Evolutionary conservation across 2,888 invertebrate genomes (phyloP).

Genomic region (Lordiphosa fenestrarum): DNA sequence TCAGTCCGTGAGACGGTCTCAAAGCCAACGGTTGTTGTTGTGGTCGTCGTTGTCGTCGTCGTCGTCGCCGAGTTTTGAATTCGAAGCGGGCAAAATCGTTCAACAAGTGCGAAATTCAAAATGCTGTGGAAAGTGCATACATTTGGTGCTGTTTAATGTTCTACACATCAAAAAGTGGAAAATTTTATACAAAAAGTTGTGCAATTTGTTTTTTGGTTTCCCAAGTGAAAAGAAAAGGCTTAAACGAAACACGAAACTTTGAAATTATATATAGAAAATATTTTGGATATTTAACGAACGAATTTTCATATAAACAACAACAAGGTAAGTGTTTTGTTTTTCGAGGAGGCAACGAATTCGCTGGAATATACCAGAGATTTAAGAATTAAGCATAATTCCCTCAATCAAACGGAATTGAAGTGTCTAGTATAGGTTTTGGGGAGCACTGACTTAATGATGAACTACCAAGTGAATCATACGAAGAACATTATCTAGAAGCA

Average conservation of each 20-base stretch:
- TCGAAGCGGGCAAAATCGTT: constrained; percentile 3
- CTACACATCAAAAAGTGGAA: no score
- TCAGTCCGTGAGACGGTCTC: constrained; percentile 67
- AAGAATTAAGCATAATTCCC: no score
- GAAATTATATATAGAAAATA: constrained; percentile 3
- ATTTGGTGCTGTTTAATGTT: constrained; percentile 1
- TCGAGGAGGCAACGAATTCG: constrained; percentile 1
- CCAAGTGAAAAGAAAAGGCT: no score
- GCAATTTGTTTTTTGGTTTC: no score
- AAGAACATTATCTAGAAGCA: no score
- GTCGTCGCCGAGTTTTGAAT: constrained; percentile 2
- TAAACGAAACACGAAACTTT: constrained; percentile 1
- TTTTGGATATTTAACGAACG: constrained; percentile 41
- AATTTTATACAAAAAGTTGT: no score
- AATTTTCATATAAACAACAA: constrained; percentile 15
- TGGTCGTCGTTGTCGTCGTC: constrained; percentile 4
- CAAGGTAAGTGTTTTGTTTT: constrained; percentile 40
- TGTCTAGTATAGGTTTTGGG: no score
- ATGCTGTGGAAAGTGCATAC: constrained; percentile 23
- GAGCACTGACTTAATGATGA: no score
- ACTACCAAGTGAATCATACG: no score
- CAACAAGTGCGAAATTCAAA: constrained; percentile 17
- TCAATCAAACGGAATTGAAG: no score
- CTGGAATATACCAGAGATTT: constrained; percentile 10
- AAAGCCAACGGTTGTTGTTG: constrained; percentile 48